Evolutionary conservation across 2,888 invertebrate species (phyloP), one percentile per base, ranked within the genome.

Genomic region (Xylota segnis): DNA sequence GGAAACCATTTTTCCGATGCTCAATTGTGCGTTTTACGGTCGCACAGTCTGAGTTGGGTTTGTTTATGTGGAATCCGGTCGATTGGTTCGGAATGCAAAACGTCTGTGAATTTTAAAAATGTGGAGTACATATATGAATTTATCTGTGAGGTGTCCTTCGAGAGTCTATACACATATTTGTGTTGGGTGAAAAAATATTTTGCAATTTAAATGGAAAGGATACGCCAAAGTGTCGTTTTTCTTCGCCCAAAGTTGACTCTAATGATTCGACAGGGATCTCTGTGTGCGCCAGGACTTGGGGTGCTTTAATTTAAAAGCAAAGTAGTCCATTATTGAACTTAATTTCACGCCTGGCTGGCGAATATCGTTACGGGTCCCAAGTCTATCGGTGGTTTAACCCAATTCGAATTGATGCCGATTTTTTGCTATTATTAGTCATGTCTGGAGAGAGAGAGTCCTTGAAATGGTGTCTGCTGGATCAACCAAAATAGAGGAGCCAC

Each of bases 1-100:
- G 66, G 59, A 74, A 43, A 50, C 43, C 12, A 23, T 59, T 68
- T 70, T 66, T 74, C 40, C 4, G 16, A 37, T 65, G 65, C 12
- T 27, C 71, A 76, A 59, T 71, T 77, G 76, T 83, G 65, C 65
- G 71, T 77, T 71, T 76, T 65, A 65, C 43, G 58, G 43, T 70
- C 18, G 1, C 37, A 40, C 34, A 14, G 76, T 82, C 82, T 70
- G 56, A 1, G 14, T 18, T 16, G 12, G 40, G 37, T 59, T 43
- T 59, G 32, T 18, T 65, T 65, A 10, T 68, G 68, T 37, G 37
- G 18, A 68, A 23, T 43, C 63, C 14, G 10, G 70, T 76, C 54
- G 32, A 65, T 58, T 47, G 23, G 18, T 59, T 65, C 16, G 68
- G 56, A 58, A 70, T 82, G 76, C 40, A 58, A 58, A 70, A 70